Conservation (phyloP, 2,113 vertebrate genomes). For the Platanista minor region DNA sequence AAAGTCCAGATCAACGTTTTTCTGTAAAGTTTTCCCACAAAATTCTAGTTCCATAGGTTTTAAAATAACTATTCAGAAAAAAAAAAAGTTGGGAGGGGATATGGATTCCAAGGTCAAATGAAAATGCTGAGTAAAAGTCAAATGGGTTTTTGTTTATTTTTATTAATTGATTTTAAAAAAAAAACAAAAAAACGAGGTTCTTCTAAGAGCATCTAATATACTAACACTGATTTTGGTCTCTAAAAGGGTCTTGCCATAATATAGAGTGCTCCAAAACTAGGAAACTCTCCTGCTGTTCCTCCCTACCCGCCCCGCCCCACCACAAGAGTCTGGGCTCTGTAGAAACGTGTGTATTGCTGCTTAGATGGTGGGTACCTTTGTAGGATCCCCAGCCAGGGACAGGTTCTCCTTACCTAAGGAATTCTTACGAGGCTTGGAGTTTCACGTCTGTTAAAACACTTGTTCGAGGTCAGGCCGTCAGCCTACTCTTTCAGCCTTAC, state of each 20-base stretch:
- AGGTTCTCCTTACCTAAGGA: neutral
- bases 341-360: neutral
- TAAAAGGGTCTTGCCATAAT: neutral
- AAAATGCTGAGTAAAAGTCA: conserved; percentile 5
- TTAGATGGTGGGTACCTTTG: neutral
- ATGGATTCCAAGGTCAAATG: neutral
- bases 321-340: neutral
- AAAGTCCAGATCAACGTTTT: neutral
- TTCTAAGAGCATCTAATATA: neutral
- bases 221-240: neutral
- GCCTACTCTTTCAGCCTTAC: neutral
- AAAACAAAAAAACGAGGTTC: neutral
- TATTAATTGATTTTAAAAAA: neutral
- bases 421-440: neutral
- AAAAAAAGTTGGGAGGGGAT: neutral
- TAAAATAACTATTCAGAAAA: neutral
- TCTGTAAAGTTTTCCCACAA: neutral
- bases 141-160: neutral
- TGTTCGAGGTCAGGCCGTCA: neutral
- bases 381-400: neutral
- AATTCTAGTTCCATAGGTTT: conserved; percentile 9
- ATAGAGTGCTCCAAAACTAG: neutral
- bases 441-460: neutral
- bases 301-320: too few species aligned
- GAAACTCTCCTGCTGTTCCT: neutral